A percentile compares a stretch with the other conserved stretches of the same genome.
Conservation (phyloP, 1,140 invertebrate genomes). For the Delia radicum region DNA sequence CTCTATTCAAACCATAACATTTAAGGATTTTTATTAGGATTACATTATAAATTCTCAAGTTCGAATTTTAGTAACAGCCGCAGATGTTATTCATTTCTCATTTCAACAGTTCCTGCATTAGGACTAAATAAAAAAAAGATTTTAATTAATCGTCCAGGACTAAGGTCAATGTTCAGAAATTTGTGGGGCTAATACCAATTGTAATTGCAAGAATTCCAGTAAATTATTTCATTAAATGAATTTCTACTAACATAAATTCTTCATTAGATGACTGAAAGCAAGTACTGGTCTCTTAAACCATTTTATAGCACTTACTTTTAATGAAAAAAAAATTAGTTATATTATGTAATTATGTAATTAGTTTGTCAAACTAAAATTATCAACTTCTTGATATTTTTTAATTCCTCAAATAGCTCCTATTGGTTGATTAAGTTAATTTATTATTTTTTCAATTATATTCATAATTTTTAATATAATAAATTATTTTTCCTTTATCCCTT, state of each 20-base stretch:
- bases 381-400: conserved; percentile 60
- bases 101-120: conserved; percentile 65
- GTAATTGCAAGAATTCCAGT: conserved; percentile 61
- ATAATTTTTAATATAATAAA: conserved; percentile 45
- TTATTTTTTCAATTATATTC: conserved; percentile 58
- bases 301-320: conserved; percentile 59
- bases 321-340: conserved; percentile 61
- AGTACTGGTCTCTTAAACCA: conserved; percentile 63
- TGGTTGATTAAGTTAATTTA: conserved; percentile 59
- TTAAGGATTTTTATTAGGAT: too few species aligned
- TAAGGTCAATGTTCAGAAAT: conserved; percentile 74
- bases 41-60: conserved; percentile 61
- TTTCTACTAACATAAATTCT: conserved; percentile 56
- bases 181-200: conserved; percentile 76
- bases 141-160: conserved; percentile 60
- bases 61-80: conserved; percentile 62
- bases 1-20: too few species aligned
- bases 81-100: conserved; percentile 72
- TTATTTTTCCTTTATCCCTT: conserved; percentile 38
- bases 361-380: conserved; percentile 63
- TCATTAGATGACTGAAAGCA: too few species aligned
- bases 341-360: conserved; percentile 60
- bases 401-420: conserved; percentile 60
- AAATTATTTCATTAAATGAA: conserved; percentile 62
- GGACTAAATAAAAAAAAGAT: conserved; percentile 67